Base-by-base conservation (phyloP, 1,140 invertebrate genomes). In the Adelges cooleyi region DNA sequence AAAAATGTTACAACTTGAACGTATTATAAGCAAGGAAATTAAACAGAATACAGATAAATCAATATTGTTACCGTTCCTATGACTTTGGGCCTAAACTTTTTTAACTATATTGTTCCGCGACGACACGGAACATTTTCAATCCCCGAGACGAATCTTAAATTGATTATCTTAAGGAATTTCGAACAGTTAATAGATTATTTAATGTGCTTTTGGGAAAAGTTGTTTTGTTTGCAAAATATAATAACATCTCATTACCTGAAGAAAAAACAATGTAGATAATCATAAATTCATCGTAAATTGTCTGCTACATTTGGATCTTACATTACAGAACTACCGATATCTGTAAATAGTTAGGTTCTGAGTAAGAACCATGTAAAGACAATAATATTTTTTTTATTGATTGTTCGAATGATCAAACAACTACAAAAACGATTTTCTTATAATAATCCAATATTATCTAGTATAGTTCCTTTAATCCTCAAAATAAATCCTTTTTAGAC, bases 361-460 rank as follows among this genome's bases (percentile, higher is more conserved):
- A 13, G 11, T 15, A 53, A 36, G 1, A 53, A 53, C 38, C 3
- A 53, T 53, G 29, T 53, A 29, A 53, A 36, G 10, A 36, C 11
- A 13, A 20, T 53, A 9, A 53, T 53, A 53, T 53, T 53, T 36
- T 13, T 9, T 53, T 33, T 27, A 4, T 17, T 53, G 15, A 36
- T 36, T 36, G 51, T 36, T 22, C 3, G 18, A 53, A 53, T 38
- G 18, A 22, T 53, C 29, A 15, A 38, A 36, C 11, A 53, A 22
- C 29, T 38, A 5, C 15, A 29, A 15, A 25, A 25, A 50, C 33
- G 18, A 53, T 53, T 53, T 53, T 53, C 50, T 53, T 11, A 53
- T 15, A 29, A 53, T 22, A 53, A 53, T 38, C 50, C 29, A 52
- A 52, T 52, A 52, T 36, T 52, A 36, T 33, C 29, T 36, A 17